Evolutionary conservation across 2,113 vertebrate species (phyloP).

Genomic region (Myotis brandtii): DNA sequence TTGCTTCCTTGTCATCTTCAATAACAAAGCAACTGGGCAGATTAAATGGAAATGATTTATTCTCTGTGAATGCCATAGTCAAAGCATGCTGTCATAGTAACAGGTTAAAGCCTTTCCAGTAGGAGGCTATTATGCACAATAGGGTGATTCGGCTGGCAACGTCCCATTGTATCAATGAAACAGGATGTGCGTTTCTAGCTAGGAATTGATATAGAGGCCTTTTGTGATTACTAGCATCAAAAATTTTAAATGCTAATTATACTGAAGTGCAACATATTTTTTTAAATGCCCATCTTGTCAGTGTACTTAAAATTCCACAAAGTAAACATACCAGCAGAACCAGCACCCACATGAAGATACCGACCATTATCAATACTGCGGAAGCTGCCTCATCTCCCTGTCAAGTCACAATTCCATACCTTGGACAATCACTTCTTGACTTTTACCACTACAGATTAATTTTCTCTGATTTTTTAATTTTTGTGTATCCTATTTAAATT

Average conservation of each 20-base stretch:
- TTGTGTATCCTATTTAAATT: neutral
- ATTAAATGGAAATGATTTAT: conserved; percentile 85
- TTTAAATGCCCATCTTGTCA: neutral
- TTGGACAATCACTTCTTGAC: neutral
- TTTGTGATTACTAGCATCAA: neutral
- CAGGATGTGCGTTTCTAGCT: neutral
- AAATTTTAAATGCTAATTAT: conserved; percentile 25
- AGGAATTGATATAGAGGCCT: neutral
- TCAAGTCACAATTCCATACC: neutral
- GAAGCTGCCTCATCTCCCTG: neutral
- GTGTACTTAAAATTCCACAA: neutral
- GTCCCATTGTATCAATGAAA: neutral
- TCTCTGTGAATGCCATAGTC: conserved; percentile 75
- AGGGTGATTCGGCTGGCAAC: neutral
- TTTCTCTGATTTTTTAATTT: neutral
- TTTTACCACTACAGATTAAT: neutral
- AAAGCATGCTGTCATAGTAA: conserved; percentile 78
- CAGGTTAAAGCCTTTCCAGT: conserved; percentile 66
- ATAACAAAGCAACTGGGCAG: conserved; percentile 82
- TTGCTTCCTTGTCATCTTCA: conserved; percentile 85
- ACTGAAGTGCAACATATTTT: neutral
- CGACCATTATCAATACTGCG: neutral
- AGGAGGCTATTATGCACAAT: conserved; percentile 57
- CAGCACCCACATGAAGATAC: neutral
- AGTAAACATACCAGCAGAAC: neutral